Evolutionary conservation across 2,797 vertebrate species (phyloP).

Genomic region (Chelmon rostratus): DNA sequence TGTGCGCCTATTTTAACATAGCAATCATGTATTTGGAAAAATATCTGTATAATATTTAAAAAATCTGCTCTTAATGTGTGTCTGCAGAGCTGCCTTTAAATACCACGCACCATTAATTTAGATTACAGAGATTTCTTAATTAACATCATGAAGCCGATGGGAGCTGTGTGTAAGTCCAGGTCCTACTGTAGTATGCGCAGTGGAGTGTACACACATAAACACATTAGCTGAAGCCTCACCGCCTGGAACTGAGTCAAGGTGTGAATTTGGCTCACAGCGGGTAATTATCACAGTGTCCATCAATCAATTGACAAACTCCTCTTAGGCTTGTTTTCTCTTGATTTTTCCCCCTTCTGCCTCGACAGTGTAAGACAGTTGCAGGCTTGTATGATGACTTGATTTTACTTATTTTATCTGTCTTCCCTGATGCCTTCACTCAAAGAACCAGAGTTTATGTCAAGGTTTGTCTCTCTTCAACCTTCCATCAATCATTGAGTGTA

Average conservation of each 20-base stretch:
- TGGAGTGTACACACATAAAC: constrained; percentile 3
- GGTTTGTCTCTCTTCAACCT: constrained; percentile 63
- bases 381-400: constrained; percentile 56
- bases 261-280: constrained; percentile 50
- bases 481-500: constrained; percentile 60
- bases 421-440: constrained; percentile 37
- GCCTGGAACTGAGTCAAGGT: constrained; percentile 40
- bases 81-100: not conserved
- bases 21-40: no score
- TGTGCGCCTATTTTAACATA: not conserved
- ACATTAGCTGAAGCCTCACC: constrained; percentile 29
- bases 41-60: not conserved
- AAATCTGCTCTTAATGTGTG: not conserved
- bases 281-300: constrained; percentile 64
- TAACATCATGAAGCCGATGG: constrained; percentile 6
- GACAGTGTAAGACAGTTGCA: constrained; percentile 18
- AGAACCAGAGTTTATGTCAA: constrained; percentile 54
- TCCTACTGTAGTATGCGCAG: not conserved
- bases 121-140: constrained; percentile 27
- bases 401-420: constrained; percentile 59
- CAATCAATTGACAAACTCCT: constrained; percentile 53
- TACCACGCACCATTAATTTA: not conserved
- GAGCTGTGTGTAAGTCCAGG: not conserved
- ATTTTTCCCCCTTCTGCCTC: constrained; percentile 8
- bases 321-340: constrained; percentile 31